Conservation (phyloP, 2,113 vertebrate species). For the Notarius quadriscutis region DNA sequence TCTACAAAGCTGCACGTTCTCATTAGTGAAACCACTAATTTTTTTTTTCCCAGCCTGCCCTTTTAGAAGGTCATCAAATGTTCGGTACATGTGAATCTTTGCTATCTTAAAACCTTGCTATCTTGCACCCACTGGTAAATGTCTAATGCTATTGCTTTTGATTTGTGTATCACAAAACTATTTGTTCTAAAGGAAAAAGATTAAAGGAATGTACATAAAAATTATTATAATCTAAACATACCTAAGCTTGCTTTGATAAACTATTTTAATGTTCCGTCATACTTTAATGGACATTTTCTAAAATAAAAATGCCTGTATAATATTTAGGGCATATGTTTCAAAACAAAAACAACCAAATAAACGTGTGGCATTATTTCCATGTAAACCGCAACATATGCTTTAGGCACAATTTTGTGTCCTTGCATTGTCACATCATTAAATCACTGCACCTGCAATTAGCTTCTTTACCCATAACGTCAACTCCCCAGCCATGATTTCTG, state of each 20-base stretch:
- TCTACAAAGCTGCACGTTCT: slow-evolving; percentile 77
- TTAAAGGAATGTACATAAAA: background rate
- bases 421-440: slow-evolving; percentile 47
- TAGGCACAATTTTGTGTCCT: slow-evolving; percentile 70
- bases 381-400: slow-evolving; percentile 71
- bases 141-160: background rate
- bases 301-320: background rate
- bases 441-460: slow-evolving; percentile 65
- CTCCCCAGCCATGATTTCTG: slow-evolving; percentile 78
- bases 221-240: background rate
- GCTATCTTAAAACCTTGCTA: background rate
- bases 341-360: slow-evolving; percentile 23
- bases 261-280: background rate
- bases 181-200: background rate
- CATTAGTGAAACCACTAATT: slow-evolving; percentile 48
- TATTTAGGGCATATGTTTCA: background rate
- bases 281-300: background rate
- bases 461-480: slow-evolving; percentile 76
- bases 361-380: background rate
- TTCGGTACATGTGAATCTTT: background rate
- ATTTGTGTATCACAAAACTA: background rate
- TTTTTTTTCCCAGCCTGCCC: slow-evolving; percentile 25
- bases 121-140: background rate
- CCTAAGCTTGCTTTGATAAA: background rate
- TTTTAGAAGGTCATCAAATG: slow-evolving; percentile 38